Evolutionary conservation across 2,888 invertebrate species (phyloP).

Genomic region (Allolobophora icterica): DNA sequence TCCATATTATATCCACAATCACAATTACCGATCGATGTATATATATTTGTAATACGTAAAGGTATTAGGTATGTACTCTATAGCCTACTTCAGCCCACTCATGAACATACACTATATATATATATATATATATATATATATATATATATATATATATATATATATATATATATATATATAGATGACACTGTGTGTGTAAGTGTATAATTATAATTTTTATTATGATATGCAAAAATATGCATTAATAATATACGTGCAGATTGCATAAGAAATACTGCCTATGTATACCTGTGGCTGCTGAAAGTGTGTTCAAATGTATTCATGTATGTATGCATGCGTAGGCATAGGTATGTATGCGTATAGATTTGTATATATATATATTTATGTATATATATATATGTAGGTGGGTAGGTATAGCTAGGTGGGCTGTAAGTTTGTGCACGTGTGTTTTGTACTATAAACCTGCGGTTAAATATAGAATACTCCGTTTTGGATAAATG

Average conservation of each 20-base stretch:
- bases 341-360: too few species aligned
- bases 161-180: too few species aligned
- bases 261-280: too few species aligned
- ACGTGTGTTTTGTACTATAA: neutral
- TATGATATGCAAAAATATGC: too few species aligned
- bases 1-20: neutral
- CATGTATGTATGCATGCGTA: too few species aligned
- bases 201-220: too few species aligned
- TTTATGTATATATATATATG: too few species aligned
- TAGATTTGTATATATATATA: too few species aligned
- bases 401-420: neutral
- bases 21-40: neutral
- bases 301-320: neutral
- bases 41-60: neutral
- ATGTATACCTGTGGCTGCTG: neutral
- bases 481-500: neutral
- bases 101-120: neutral
- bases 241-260: too few species aligned
- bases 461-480: neutral
- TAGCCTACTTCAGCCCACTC: neutral
- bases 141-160: too few species aligned
- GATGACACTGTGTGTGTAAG: too few species aligned
- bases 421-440: neutral
- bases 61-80: neutral
- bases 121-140: too few species aligned